A percentile compares a stretch with the other conserved stretches of the same genome.
Conservation (phyloP, 2,888 invertebrate genomes). For the Helleia helle region DNA sequence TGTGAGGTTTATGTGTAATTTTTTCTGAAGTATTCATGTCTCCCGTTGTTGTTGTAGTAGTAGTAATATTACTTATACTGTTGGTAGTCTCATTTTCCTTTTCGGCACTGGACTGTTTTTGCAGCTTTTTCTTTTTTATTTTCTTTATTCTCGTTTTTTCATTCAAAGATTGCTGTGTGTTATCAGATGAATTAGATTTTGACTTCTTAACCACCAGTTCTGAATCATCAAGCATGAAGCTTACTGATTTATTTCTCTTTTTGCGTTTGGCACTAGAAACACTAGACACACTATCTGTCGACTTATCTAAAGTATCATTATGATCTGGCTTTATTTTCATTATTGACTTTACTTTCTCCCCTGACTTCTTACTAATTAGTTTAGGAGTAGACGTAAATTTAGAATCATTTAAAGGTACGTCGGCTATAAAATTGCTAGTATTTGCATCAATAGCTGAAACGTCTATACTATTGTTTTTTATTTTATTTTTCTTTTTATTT, state of each 20-base stretch:
- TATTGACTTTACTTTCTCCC: constrained; percentile 38
- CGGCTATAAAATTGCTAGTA: constrained; percentile 9
- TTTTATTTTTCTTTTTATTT: constrained; percentile 33
- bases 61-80: no score
- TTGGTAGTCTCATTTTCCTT: constrained; percentile 19
- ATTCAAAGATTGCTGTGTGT: constrained; percentile 14
- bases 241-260: constrained; percentile 59
- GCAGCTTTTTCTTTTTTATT: constrained; percentile 27
- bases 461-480: constrained; percentile 27
- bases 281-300: constrained; percentile 14
- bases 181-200: constrained; percentile 43
- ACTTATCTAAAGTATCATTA: constrained; percentile 26
- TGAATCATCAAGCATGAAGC: constrained; percentile 51
- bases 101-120: constrained; percentile 30
- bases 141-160: constrained; percentile 13
- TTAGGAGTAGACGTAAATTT: constrained; percentile 39
- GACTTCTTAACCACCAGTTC: constrained; percentile 46
- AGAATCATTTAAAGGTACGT: constrained; percentile 22
- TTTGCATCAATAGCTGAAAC: constrained; percentile 35
- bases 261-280: constrained; percentile 33
- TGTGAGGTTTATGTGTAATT: constrained; percentile 13
- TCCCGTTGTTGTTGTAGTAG: no score
- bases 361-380: constrained; percentile 19
- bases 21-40: constrained; percentile 15
- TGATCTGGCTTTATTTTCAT: constrained; percentile 33